Base-by-base conservation (phyloP, 2,797 vertebrate genomes). In the Acridotheres tristis region DNA sequence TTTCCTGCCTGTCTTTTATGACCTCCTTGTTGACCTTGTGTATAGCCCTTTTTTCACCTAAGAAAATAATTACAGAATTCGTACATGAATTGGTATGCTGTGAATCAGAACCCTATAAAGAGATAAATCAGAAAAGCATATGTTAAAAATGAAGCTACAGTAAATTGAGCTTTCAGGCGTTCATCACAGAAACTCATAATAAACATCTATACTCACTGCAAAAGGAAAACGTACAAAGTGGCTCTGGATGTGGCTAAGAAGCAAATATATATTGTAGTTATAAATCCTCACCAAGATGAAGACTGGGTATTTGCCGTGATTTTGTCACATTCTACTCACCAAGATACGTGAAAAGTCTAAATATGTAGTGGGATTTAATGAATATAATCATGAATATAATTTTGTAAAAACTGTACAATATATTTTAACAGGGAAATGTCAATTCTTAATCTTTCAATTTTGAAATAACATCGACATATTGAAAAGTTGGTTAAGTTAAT, bases 171-270 rank as follows among this genome's bases (percentile, higher is more conserved):
- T 94, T 63, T 78, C 81, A 94, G 81, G 45, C 4, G 15, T 76
- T 82, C 54, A 91, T 36, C 61, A 67, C 27, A 91, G 34, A 88
- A 85, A 87, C 83, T 92, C 16, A 30, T 72, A 93, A 93, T 79
- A 74, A 97, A 95, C 92, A 45, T 75, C 82, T 73, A 94, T 42
- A 88, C 72, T 96, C 94, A 67, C 26, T 96, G 88, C 57, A 92
- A 94, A 94, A 96, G 91, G 95, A 93, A 94, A 90, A 92, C 19
- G 12, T 69, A 95, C 54, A 19, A 66, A 23, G 26, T 95, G 30
- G 62, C 72, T 95, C 94, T 96, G 96, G 96, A 97, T 93, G 85
- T 95, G 93, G 89, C 93, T 72, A 94, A 89, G 92, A 96, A 90
- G 55, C 32, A 73, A 40, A 87, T 79, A 66, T 79, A 82, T 92